These are phyloP conservation scores for Laothoe populi DNA, from an alignment of 2,888 invertebrate genomes.

Conservation along the genomic window DNA sequence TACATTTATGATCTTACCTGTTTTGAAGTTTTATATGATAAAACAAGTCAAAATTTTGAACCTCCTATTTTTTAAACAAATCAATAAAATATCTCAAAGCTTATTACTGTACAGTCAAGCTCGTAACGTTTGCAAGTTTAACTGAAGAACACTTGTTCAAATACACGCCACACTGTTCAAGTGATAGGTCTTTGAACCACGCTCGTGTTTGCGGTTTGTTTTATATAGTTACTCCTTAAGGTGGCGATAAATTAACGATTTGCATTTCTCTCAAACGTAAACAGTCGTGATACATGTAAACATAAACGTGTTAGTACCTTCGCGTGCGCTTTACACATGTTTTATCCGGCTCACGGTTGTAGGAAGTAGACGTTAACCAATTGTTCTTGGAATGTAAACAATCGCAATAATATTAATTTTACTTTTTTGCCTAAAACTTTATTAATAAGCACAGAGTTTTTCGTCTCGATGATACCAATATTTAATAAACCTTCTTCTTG, in stretches of 20 bases:
- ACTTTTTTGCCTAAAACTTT: background rate
- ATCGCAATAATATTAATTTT: constrained; percentile 12
- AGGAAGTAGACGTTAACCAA: constrained; percentile 18
- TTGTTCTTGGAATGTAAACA: constrained; percentile 12
- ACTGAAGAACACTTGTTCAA: constrained; percentile 73
- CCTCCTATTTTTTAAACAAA: too few relatives aligned
- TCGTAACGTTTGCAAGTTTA: constrained; percentile 63
- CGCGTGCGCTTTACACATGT: constrained; percentile 51
- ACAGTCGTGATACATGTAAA: constrained; percentile 70
- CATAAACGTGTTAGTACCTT: constrained; percentile 66
- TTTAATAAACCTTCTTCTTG: too few relatives aligned
- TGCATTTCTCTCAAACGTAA: constrained; percentile 76
- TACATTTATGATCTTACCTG: too few relatives aligned
- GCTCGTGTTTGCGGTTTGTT: constrained; percentile 75
- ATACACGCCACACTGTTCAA: constrained; percentile 71
- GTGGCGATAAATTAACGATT: constrained; percentile 82
- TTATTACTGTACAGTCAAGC: constrained; percentile 36
- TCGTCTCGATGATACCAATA: too few relatives aligned
- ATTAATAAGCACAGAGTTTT: background rate
- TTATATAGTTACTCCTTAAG: constrained; percentile 78
- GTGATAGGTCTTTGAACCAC: constrained; percentile 81
- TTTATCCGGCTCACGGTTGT: constrained; percentile 20
- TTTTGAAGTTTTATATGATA: too few relatives aligned
- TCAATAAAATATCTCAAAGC: constrained; percentile 12
- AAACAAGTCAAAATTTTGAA: too few relatives aligned